Conservation (phyloP, 2,113 vertebrate species). For the Neomonachus schauinslandi region DNA sequence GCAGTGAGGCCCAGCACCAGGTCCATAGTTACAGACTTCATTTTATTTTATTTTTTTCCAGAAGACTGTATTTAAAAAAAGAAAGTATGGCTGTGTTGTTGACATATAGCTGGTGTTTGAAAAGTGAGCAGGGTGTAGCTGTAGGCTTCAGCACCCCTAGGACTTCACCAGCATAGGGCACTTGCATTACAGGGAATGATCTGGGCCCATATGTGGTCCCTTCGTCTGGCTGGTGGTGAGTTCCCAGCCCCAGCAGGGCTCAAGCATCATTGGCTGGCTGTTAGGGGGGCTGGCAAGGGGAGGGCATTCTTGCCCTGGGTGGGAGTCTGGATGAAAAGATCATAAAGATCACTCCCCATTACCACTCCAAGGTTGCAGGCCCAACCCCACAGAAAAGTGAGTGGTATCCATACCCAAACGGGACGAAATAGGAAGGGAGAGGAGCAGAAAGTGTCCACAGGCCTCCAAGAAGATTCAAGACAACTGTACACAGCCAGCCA, state of each 20-base stretch:
- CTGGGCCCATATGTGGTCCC: neutral
- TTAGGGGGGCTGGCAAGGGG: neutral
- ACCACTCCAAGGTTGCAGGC: too few relatives aligned
- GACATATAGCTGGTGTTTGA: neutral
- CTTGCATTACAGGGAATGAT: neutral
- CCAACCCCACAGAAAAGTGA: neutral
- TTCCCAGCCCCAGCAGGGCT: neutral
- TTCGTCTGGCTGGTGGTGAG: neutral
- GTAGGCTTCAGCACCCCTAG: neutral
- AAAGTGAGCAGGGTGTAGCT: neutral
- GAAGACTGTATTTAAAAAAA: neutral
- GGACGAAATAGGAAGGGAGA: neutral
- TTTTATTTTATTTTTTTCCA: slow-evolving; percentile 55
- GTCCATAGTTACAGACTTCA: neutral
- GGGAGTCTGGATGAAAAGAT: neutral
- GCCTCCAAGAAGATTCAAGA: neutral
- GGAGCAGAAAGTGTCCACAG: neutral
- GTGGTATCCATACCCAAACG: fast-evolving
- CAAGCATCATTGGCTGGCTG: neutral
- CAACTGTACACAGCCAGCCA: too few relatives aligned
- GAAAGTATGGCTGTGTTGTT: neutral
- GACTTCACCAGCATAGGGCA: too few relatives aligned
- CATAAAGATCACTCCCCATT: neutral
- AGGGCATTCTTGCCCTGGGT: neutral
- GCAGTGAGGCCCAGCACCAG: neutral